Conservation (phyloP, 2,797 vertebrate genomes). For the Gallirallus australis region DNA sequence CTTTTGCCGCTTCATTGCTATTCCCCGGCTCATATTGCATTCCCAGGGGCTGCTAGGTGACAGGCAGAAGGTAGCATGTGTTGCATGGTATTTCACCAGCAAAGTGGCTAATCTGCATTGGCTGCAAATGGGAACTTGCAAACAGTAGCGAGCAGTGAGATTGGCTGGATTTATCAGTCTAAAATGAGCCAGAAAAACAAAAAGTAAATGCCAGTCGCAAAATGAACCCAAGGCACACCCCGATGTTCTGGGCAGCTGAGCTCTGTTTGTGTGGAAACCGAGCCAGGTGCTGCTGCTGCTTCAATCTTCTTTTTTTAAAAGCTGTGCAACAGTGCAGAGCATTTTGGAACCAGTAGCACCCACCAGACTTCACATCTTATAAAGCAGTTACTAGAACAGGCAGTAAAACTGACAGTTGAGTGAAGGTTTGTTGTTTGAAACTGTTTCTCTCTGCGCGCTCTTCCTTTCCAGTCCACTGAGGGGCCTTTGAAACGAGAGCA, state of each 20-base stretch:
- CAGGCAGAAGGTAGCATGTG: constrained; percentile 55
- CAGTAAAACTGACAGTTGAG: background rate
- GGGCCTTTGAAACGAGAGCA: background rate
- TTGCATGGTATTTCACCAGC: constrained; percentile 40
- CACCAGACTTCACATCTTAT: background rate
- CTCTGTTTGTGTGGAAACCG: background rate
- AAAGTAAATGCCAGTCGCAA: background rate
- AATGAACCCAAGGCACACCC: background rate
- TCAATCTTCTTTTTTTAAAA: background rate
- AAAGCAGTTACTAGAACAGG: background rate
- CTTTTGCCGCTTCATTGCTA: constrained; percentile 50
- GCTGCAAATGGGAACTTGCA: background rate
- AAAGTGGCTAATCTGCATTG: constrained; percentile 55
- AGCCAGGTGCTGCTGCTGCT: background rate
- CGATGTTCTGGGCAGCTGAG: background rate
- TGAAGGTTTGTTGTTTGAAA: background rate
- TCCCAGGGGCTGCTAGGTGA: constrained; percentile 67
- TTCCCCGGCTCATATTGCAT: constrained; percentile 36
- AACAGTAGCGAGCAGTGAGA: background rate
- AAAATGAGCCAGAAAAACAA: background rate
- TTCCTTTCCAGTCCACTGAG: background rate
- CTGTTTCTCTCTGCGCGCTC: background rate
- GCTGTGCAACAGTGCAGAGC: background rate
- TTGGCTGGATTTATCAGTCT: background rate
- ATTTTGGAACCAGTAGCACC: background rate